Conservation (phyloP, 2,113 vertebrate genomes). For the Alligator mississippiensis region DNA sequence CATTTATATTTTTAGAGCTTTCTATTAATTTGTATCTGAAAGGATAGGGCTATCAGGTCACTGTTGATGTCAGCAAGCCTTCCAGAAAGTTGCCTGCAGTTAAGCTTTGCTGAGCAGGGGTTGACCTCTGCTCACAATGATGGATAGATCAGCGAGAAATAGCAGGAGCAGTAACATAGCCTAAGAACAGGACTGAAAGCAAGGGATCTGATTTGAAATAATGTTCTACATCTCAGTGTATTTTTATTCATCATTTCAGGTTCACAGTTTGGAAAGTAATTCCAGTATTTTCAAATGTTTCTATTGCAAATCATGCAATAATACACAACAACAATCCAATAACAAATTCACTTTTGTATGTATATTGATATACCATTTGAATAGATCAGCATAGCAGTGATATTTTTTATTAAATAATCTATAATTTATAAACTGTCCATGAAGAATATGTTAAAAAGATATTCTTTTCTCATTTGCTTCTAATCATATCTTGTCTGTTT, state of each 20-base stretch:
- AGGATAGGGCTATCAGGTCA: not conserved
- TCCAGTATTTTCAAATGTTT: not conserved
- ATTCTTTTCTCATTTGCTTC: not conserved
- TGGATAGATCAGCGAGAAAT: not conserved
- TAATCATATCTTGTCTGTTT: not conserved
- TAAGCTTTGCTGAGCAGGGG: not conserved
- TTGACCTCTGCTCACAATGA: not conserved
- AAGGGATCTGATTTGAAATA: not conserved
- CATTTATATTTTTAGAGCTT: not conserved
- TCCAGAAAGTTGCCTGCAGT: rapidly evolving
- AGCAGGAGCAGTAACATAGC: rapidly evolving
- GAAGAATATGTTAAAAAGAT: not conserved
- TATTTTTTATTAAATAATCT: not conserved
- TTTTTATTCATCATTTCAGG: not conserved
- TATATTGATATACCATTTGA: rapidly evolving
- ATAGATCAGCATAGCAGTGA: not conserved
- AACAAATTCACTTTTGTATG: not conserved
- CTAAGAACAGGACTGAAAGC: not conserved
- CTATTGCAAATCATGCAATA: not conserved
- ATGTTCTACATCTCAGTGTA: rapidly evolving
- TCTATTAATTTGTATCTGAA: rapidly evolving
- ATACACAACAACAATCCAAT: no score
- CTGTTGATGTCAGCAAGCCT: not conserved
- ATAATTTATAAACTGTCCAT: not conserved
- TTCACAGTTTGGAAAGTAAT: not conserved